phyloP scores from a whole-genome alignment of 53 echinoderm and acorn worm species.

The Echinometra lucunter region DNA sequence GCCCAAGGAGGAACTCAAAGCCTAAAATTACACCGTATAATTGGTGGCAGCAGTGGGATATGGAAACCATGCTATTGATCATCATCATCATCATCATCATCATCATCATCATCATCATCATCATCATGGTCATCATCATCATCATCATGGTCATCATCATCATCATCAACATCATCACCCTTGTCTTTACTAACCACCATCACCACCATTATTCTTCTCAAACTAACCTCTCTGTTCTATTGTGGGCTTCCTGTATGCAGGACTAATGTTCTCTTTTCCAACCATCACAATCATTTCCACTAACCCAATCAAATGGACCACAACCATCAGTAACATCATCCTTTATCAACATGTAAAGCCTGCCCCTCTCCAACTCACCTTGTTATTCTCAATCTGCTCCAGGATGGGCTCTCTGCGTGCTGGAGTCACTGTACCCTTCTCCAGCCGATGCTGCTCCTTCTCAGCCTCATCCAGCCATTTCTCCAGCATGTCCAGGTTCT shows the following conservation, averaged over 20 bases:
- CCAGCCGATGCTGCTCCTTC: slow-evolving; percentile 87
- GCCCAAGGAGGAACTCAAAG: too few relatives aligned
- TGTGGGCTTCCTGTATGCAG: slow-evolving; percentile 82
- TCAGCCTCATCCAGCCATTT: slow-evolving; percentile 94
- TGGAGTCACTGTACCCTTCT: slow-evolving; percentile 88
- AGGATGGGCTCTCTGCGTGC: slow-evolving; percentile 86
- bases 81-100: slow-evolving; percentile 74
- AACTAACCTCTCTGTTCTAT: slow-evolving; percentile 77
- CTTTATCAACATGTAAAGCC: neutral
- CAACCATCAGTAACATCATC: neutral
- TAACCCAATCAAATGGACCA: neutral
- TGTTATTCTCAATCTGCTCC: slow-evolving; percentile 93
- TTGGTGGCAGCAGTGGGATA: too few relatives aligned
- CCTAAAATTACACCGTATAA: too few relatives aligned
- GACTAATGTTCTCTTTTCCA: slow-evolving; percentile 52
- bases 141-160: neutral
- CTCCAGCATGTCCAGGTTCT: slow-evolving; percentile 91
- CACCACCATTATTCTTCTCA: slow-evolving; percentile 9
- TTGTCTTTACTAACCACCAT: slow-evolving; percentile 16
- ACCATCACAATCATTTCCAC: neutral
- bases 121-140: neutral
- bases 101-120: slow-evolving; percentile 73
- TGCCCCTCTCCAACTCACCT: slow-evolving; percentile 72
- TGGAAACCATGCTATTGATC: neutral
- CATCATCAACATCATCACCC: slow-evolving; percentile 57